A percentile compares a stretch with the other conserved stretches of the same genome.
Conservation (phyloP, 2,113 vertebrate genomes). For the Saccopteryx bilineata region DNA sequence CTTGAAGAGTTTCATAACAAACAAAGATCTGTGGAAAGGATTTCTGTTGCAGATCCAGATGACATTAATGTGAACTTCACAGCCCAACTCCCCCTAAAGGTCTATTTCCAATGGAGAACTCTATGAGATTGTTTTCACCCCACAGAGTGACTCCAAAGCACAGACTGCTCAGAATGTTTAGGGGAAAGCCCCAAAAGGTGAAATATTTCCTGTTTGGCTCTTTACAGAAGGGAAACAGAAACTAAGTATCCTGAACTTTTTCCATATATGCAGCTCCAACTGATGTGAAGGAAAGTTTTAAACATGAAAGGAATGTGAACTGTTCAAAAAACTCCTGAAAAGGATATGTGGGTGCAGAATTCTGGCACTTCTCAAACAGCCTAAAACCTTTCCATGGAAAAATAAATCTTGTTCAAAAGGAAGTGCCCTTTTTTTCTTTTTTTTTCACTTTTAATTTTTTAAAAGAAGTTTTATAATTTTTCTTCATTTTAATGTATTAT, state of each 20-base stretch:
- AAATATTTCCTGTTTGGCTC: neutral
- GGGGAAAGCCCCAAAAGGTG: neutral
- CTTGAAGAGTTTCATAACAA: slow-evolving; percentile 45
- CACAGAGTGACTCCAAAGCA: neutral
- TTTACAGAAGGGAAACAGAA: neutral
- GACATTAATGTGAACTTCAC: slow-evolving; percentile 24
- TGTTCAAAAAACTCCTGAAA: neutral
- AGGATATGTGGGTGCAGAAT: fast-evolving
- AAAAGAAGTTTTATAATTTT: neutral
- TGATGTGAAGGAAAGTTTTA: neutral
- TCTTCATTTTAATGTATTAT: neutral
- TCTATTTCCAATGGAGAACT: neutral
- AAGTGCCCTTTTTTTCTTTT: neutral
- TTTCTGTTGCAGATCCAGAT: slow-evolving; percentile 29
- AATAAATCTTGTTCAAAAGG: fast-evolving
- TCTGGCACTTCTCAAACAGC: too few relatives aligned
- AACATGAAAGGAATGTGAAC: neutral
- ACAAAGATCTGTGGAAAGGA: neutral
- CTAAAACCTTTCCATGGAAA: neutral
- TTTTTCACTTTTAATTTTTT: neutral
- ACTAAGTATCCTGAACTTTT: neutral
- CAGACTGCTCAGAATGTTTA: neutral
- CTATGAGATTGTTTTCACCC: neutral
- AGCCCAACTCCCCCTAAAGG: neutral
- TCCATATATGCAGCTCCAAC: fast-evolving